These are phyloP conservation scores for Chondrilla cf. caribensis DNA, from an alignment of 37 sponge, comb jelly and placozoan species.

Conservation along the genomic window DNA sequence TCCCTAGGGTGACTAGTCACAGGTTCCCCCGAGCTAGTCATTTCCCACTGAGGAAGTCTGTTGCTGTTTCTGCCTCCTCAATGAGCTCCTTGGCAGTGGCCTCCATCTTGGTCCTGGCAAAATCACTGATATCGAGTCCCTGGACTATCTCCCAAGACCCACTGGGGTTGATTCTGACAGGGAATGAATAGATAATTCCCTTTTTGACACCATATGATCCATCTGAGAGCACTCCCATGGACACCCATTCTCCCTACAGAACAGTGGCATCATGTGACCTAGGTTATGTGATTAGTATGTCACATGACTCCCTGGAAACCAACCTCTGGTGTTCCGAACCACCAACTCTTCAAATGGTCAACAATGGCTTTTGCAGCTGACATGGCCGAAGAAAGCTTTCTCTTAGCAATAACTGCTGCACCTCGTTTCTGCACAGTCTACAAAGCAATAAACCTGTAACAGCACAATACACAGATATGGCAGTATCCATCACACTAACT, in stretches of 20 bases:
- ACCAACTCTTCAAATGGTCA: slow-evolving; percentile 97
- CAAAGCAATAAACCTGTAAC: not conserved
- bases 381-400: slow-evolving; percentile 94
- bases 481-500: slow-evolving; percentile 31
- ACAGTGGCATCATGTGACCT: no score
- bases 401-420: slow-evolving; percentile 87
- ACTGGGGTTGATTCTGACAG: slow-evolving; percentile 69
- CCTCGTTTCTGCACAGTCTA: slow-evolving; percentile 96
- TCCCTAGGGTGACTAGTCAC: no score
- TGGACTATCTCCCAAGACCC: slow-evolving; percentile 71
- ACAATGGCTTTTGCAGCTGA: slow-evolving; percentile 98
- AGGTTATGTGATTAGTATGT: not conserved
- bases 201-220: slow-evolving; percentile 86
- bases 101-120: slow-evolving; percentile 91
- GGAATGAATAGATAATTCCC: slow-evolving; percentile 90
- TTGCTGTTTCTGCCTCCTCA: slow-evolving; percentile 74
- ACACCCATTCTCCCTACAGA: slow-evolving; percentile 83
- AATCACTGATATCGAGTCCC: slow-evolving; percentile 76
- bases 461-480: not conserved
- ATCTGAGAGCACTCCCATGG: slow-evolving; percentile 91
- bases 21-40: not conserved
- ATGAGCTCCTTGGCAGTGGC: slow-evolving; percentile 77
- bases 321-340: slow-evolving; percentile 83
- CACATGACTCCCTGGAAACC: no score
- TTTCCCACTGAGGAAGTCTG: slow-evolving; percentile 47